Conservation (phyloP, 2,888 invertebrate genomes). For the Bembecia ichneumoniformis region DNA sequence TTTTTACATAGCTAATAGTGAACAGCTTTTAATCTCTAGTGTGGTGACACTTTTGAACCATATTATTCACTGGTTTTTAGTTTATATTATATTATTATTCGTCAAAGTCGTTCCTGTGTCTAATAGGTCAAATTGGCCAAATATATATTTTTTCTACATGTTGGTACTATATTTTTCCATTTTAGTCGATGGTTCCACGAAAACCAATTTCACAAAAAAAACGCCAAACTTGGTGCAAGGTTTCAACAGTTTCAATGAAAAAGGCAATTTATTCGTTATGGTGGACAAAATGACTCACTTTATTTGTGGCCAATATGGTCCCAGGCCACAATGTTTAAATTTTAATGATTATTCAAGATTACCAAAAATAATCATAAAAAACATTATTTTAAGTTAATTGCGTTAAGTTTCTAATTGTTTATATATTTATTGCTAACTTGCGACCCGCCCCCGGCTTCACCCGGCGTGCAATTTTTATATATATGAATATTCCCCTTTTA, state of each 20-base stretch:
- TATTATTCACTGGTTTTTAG: not conserved
- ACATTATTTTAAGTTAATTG: no score
- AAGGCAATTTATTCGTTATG: no score
- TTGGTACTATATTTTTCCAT: not conserved
- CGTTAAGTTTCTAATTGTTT: no score
- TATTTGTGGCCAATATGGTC: no score
- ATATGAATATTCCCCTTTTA: no score
- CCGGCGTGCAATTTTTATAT: no score
- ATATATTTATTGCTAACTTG: no score
- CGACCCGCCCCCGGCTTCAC: no score
- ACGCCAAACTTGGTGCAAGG: conserved; percentile 7
- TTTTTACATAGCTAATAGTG: not conserved
- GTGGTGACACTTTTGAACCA: not conserved
- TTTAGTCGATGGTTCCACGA: conserved; percentile 6
- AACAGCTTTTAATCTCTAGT: not conserved
- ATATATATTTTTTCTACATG: not conserved
- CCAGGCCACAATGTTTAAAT: no score
- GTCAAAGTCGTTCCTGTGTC: not conserved
- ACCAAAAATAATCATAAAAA: no score
- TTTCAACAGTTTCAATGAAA: conserved; percentile 4
- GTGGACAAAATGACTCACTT: no score
- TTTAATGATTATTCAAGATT: no score
- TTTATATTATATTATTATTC: not conserved
- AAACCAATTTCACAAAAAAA: conserved; percentile 7
- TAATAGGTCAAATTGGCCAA: not conserved